Evolutionary conservation across 2,797 vertebrate species (phyloP).

Genomic region (Eleutherodactylus coqui): DNA sequence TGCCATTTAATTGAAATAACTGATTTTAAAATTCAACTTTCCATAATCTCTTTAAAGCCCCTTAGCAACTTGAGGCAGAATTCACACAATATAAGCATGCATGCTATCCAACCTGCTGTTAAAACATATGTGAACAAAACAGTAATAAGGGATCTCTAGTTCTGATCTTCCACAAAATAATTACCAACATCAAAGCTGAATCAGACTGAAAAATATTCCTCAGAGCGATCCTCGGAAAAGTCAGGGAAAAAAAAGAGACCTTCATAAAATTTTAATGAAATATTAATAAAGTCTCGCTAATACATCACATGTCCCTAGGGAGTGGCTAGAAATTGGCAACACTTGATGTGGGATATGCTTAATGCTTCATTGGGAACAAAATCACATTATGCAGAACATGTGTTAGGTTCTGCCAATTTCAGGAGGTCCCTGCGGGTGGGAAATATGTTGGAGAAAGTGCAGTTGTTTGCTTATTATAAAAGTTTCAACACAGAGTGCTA

Average conservation of each 20-base stretch:
- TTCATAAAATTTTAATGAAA: slow-evolving; percentile 60
- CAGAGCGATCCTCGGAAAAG: slow-evolving; percentile 35
- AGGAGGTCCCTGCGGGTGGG: slow-evolving; percentile 50
- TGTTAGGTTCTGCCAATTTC: slow-evolving; percentile 59
- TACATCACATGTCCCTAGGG: slow-evolving; percentile 58
- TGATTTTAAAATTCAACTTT: slow-evolving; percentile 58
- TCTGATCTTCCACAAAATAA: slow-evolving; percentile 26
- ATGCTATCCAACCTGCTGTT: slow-evolving; percentile 57
- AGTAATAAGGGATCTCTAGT: slow-evolving; percentile 28
- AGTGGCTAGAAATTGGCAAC: slow-evolving; percentile 57
- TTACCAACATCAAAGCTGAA: slow-evolving; percentile 41
- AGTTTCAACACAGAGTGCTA: slow-evolving; percentile 12
- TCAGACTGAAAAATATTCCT: slow-evolving; percentile 42
- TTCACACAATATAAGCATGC: slow-evolving; percentile 32
- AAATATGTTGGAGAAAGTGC: slow-evolving; percentile 44
- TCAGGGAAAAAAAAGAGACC: slow-evolving; percentile 12
- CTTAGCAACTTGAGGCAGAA: slow-evolving; percentile 30
- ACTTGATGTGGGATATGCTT: slow-evolving; percentile 55
- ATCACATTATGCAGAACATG: slow-evolving; percentile 64
- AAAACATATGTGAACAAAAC: slow-evolving; percentile 57
- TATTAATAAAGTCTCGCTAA: slow-evolving; percentile 62
- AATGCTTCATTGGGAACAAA: slow-evolving; percentile 59
- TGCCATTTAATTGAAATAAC: slow-evolving; percentile 51
- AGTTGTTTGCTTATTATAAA: slow-evolving; percentile 53
- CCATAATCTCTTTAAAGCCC: slow-evolving; percentile 45